These are phyloP conservation scores for Papilio helenus DNA, from an alignment of 1,140 invertebrate genomes.

Conservation along the genomic window DNA sequence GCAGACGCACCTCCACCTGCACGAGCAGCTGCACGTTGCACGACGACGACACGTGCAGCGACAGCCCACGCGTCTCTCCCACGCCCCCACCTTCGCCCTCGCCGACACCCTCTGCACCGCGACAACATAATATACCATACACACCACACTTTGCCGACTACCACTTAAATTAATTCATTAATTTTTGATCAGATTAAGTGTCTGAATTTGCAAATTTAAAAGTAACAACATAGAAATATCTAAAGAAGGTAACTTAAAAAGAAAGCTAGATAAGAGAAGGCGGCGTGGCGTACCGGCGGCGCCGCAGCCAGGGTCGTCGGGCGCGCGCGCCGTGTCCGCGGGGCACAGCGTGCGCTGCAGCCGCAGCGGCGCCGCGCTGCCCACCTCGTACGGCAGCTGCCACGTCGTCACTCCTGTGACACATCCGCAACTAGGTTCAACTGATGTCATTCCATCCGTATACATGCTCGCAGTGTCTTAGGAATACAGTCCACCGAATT, in stretches of 20 bases:
- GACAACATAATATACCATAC: neutral
- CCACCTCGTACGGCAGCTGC: slow-evolving; percentile 68
- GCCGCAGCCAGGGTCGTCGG: slow-evolving; percentile 49
- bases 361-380: slow-evolving; percentile 49
- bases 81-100: neutral
- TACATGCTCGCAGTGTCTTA: neutral
- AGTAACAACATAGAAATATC: neutral
- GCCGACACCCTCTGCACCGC: neutral
- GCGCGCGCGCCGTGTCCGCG: slow-evolving; percentile 50
- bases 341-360: slow-evolving; percentile 71
- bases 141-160: neutral
- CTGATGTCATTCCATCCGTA: no score
- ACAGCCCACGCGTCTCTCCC: slow-evolving; percentile 50
- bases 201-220: no score
- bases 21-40: slow-evolving; percentile 51
- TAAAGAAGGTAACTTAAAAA: neutral
- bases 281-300: neutral
- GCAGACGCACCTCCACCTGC: slow-evolving; percentile 54
- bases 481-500: no score
- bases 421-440: slow-evolving; percentile 43
- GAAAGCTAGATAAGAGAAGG: neutral
- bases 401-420: slow-evolving; percentile 59
- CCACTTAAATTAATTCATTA: neutral
- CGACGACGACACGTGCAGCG: slow-evolving; percentile 63
- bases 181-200: neutral